Conservation (phyloP, 2,113 vertebrate genomes). For the Bucco capensis region DNA sequence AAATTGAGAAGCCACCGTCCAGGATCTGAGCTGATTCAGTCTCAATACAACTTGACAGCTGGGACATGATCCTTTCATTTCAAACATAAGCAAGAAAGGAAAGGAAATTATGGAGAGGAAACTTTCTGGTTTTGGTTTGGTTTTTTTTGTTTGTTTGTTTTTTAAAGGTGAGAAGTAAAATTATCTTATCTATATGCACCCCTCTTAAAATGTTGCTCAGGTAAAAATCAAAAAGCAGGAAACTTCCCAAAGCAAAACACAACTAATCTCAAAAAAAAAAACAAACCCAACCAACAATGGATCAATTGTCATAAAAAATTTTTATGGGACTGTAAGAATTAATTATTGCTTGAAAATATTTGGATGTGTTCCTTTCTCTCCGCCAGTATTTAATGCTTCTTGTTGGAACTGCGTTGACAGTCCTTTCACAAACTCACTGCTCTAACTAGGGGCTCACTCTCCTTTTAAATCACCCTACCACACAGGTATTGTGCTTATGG, state of each 20-base stretch:
- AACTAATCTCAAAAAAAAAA: neutral
- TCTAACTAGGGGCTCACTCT: neutral
- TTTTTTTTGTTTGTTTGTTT: neutral
- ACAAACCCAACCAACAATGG: fast-evolving
- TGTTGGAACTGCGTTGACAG: neutral
- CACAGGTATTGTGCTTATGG: neutral
- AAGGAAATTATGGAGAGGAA: fast-evolving
- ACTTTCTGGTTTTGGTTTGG: neutral
- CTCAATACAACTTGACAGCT: neutral
- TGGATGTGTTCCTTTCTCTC: neutral
- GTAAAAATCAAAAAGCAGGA: neutral
- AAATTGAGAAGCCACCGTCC: neutral
- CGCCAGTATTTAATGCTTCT: neutral
- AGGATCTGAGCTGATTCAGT: neutral
- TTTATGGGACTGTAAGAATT: neutral
- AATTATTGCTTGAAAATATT: neutral
- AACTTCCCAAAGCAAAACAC: neutral
- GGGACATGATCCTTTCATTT: neutral
- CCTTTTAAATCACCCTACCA: neutral
- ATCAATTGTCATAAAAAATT: neutral
- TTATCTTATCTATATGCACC: fast-evolving
- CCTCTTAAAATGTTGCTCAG: neutral
- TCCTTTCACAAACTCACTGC: neutral
- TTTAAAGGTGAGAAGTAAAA: neutral
- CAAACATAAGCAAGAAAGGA: neutral